Percentiles rank a stretch among this genome's conserved stretches.
Evolutionary conservation across 2,888 invertebrate species (phyloP).

Genomic region (Pinctada fucata): DNA sequence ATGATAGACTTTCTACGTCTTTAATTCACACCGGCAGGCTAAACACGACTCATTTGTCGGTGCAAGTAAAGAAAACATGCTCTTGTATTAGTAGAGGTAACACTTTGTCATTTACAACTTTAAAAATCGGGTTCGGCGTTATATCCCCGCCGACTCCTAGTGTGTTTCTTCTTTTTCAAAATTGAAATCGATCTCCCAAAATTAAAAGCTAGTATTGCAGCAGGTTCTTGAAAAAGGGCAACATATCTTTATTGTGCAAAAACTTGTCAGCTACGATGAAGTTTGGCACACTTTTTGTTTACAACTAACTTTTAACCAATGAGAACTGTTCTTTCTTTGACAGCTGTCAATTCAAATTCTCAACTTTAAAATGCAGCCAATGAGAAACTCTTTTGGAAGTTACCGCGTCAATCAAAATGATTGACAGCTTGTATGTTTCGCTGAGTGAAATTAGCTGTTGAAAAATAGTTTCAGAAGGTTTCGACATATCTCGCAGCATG

Average conservation of each 20-base stretch:
- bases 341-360: constrained; percentile 16
- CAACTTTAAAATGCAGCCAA: constrained; percentile 4
- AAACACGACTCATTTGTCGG: too few species aligned
- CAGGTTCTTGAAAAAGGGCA: neutral
- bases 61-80: too few species aligned
- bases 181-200: too few species aligned
- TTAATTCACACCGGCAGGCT: too few species aligned
- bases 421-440: constrained; percentile 17
- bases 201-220: neutral
- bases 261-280: neutral
- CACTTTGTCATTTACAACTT: too few species aligned
- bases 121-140: too few species aligned
- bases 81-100: too few species aligned
- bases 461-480: constrained; percentile 15
- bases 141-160: too few species aligned
- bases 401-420: constrained; percentile 23
- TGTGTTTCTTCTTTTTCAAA: too few species aligned
- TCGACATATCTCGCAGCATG: constrained; percentile 1
- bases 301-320: constrained; percentile 20
- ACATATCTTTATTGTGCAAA: constrained; percentile 22
- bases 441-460: constrained; percentile 20
- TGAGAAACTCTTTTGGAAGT: neutral
- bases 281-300: constrained; percentile 9
- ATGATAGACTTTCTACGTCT: too few species aligned
- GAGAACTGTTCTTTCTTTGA: neutral